A percentile compares a stretch with the other conserved stretches of the same genome.
Conservation (phyloP, 1,140 invertebrate genomes). For the Tachypleus tridentatus region DNA sequence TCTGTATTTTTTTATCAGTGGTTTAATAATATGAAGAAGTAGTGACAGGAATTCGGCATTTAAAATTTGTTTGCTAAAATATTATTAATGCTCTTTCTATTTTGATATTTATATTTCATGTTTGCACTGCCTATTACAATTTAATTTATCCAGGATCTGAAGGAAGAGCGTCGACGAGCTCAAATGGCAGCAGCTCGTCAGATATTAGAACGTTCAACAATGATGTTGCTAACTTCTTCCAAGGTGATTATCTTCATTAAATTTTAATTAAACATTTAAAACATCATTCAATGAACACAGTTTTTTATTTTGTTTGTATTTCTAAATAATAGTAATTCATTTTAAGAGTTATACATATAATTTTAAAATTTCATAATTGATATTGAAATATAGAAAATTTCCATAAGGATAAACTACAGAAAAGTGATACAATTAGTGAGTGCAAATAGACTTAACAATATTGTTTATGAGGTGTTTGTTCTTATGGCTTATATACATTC, state of each 20-base stretch:
- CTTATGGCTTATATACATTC: no score
- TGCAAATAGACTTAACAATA: no score
- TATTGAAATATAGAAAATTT: no score
- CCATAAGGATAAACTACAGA: no score
- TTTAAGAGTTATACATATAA: neutral
- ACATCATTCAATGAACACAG: no score
- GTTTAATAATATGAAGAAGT: no score
- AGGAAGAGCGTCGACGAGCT: constrained; percentile 84
- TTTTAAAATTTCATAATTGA: neutral
- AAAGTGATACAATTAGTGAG: no score
- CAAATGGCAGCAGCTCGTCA: constrained; percentile 91
- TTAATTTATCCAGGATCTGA: constrained; percentile 51
- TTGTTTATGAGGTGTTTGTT: no score
- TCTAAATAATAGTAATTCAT: constrained; percentile 5
- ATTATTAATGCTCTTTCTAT: neutral
- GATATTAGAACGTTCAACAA: constrained; percentile 92
- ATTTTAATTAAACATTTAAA: no score
- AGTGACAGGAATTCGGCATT: neutral
- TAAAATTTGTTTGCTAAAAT: neutral
- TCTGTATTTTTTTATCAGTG: neutral
- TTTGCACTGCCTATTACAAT: neutral
- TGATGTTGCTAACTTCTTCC: constrained; percentile 92
- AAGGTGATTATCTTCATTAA: constrained; percentile 47
- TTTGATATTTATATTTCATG: neutral
- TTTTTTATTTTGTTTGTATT: neutral